phyloP scores from a whole-genome alignment of 2,888 invertebrate species.

The Cataglyphis albicans region DNA sequence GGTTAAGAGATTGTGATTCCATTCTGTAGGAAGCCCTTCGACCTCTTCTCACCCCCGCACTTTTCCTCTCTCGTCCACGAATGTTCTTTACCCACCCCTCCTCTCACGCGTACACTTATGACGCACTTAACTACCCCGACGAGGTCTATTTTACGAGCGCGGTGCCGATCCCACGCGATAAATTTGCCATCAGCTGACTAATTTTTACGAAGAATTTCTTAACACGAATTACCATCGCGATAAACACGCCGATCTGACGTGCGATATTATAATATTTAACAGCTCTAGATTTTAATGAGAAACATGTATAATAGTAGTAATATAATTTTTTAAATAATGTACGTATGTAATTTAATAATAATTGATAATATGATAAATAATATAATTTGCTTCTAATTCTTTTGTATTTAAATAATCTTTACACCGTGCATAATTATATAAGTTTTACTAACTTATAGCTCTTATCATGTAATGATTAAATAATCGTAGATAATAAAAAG shows the following conservation, averaged over 20 bases:
- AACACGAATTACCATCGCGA: constrained; percentile 56
- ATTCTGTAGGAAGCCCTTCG: constrained; percentile 32
- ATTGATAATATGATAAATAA: background rate
- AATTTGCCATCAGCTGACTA: constrained; percentile 59
- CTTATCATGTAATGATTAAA: background rate
- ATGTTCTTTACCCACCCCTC: constrained; percentile 16
- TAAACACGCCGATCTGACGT: constrained; percentile 5
- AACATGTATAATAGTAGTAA: background rate
- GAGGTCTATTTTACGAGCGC: constrained; percentile 72
- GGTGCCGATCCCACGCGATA: constrained; percentile 63
- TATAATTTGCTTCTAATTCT: too few species aligned
- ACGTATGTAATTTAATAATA: background rate
- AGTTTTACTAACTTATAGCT: too few species aligned
- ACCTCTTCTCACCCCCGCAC: background rate
- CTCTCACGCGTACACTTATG: constrained; percentile 35
- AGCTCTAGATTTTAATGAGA: background rate
- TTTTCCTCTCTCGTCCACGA: constrained; percentile 33
- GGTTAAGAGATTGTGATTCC: constrained; percentile 61
- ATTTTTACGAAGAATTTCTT: constrained; percentile 66
- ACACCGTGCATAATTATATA: too few species aligned
- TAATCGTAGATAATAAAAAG: background rate
- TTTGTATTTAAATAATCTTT: background rate
- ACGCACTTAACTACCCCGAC: constrained; percentile 63
- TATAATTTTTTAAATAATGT: background rate
- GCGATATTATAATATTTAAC: constrained; percentile 2